Base-by-base conservation (phyloP, 1,140 invertebrate genomes). In the Drosophila leontia region DNA sequence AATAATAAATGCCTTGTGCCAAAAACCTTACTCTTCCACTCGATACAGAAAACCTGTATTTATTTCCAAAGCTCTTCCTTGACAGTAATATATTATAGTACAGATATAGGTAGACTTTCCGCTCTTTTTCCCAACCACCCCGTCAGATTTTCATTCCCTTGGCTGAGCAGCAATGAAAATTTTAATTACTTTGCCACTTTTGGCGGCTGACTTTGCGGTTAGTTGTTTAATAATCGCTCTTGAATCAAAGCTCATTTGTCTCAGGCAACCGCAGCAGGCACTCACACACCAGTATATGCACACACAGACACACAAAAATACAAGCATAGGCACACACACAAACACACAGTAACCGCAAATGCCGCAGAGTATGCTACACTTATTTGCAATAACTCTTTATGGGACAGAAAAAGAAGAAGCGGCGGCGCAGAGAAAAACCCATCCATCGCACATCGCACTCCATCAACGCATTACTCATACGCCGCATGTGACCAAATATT, bases 171-270 rank as follows among this genome's bases (percentile, higher is more conserved):
- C 74, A 76, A 51, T 82, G 55, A 35, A 53, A 82, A 79, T 83
- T 88, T 77, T 87, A 83, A 86, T 88, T 83, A 80, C 76, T 80
- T 87, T 86, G 75, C 60, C 84, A 88, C 71, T 70, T 77, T 80
- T 77, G 62, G 70, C 65, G 79, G 62, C 84, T 69, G 83, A 59
- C 62, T 80, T 64, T 68, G 83, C 53, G 83, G 84, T 63, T 88
- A 53, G 61, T 55, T 53, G 63, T 65, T 80, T 80, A 86, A 87
- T 87, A 86, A 78, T 78, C 75, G 57, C 58, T 47, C 44, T 69
- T 32, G 68, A 86, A 83, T 80, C 76, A 69, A 80, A 79, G 80
- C 78, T 63, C 76, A 77, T 86, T 87, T 88, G 80, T 80, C 76
- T 86, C 72, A 80, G 78, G 26, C 55, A 62, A 45, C 58, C 70